These are phyloP conservation scores for Stegophylla sp. DNA, from an alignment of 2,888 invertebrate genomes.

Conservation along the genomic window DNA sequence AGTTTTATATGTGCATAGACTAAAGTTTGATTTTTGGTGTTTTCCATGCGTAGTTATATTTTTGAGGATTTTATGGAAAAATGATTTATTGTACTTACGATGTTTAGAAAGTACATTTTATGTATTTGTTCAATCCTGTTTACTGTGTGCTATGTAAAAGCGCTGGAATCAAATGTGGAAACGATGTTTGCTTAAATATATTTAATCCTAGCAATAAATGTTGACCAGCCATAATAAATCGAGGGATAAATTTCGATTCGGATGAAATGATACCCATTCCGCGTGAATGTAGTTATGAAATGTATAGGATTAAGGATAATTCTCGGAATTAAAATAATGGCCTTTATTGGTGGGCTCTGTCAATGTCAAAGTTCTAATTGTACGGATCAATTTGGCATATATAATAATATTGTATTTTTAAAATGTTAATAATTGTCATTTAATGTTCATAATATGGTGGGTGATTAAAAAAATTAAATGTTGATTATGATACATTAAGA, in stretches of 20 bases:
- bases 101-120: neutral
- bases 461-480: too few relatives aligned
- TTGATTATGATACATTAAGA: too few relatives aligned
- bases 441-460: too few relatives aligned
- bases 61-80: neutral
- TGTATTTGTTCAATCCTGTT: conserved; percentile 10
- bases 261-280: conserved; percentile 22
- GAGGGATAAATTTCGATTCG: conserved; percentile 48
- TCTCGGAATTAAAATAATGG: conserved; percentile 43
- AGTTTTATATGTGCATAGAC: too few relatives aligned
- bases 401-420: neutral
- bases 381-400: neutral
- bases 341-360: conserved; percentile 21
- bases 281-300: conserved; percentile 13
- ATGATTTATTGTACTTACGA: neutral
- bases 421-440: neutral
- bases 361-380: conserved; percentile 43
- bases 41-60: neutral
- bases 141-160: conserved; percentile 4
- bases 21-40: too few relatives aligned
- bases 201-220: conserved; percentile 44
- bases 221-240: conserved; percentile 41
- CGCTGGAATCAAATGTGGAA: neutral
- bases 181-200: conserved; percentile 18
- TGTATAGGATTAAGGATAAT: conserved; percentile 32